phyloP scores from a whole-genome alignment of 1,140 invertebrate species.

The Zaprionus inermis region DNA sequence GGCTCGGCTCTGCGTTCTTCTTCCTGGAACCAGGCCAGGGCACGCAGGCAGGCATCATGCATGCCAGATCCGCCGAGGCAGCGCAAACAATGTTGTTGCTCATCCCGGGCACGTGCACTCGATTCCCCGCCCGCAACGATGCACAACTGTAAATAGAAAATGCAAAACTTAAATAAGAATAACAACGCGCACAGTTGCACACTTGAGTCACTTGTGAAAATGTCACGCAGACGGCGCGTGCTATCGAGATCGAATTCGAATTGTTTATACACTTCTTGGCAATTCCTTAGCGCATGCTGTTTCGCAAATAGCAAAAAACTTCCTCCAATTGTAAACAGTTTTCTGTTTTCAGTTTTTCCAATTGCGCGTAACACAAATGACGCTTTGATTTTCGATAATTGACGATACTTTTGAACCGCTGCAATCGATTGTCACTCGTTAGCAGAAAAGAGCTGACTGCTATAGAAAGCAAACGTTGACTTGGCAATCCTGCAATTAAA shows the following conservation, averaged over 20 bases:
- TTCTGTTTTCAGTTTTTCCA: neutral
- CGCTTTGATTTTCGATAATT: neutral
- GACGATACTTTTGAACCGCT: neutral
- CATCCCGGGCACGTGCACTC: neutral
- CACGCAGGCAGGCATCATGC: neutral
- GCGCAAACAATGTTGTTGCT: neutral
- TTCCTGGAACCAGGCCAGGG: neutral
- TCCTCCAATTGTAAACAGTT: neutral
- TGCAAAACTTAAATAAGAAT: constrained; percentile 1
- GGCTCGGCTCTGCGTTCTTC: neutral
- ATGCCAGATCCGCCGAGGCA: neutral
- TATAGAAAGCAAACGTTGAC: neutral
- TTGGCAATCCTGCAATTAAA: too few relatives aligned
- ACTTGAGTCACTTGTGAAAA: too few relatives aligned
- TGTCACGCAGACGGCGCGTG: neutral
- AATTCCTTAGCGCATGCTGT: neutral
- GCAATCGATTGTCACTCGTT: neutral
- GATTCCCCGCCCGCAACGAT: neutral
- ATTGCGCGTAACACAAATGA: neutral
- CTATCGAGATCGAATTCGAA: neutral
- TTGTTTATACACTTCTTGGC: neutral
- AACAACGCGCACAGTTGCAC: neutral
- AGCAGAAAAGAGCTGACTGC: too few relatives aligned
- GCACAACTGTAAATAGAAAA: neutral
- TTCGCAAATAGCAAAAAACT: neutral